A percentile compares a stretch with the other conserved stretches of the same genome.
Conservation (phyloP, 1,140 invertebrate species). For the Leptopilina boulardi region DNA sequence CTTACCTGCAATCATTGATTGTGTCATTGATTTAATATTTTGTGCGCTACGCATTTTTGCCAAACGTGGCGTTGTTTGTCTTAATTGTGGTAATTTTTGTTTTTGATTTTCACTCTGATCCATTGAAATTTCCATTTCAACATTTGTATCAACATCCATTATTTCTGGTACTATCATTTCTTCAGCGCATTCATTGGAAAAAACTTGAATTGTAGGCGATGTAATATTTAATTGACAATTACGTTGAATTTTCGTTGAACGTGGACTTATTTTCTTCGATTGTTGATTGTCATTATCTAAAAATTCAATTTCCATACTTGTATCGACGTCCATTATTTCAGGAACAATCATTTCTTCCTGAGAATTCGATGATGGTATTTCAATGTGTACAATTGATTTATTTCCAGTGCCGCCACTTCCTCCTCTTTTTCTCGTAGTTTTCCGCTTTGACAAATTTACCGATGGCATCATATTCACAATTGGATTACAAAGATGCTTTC, state of each 20-base stretch:
- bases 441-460: constrained; percentile 71
- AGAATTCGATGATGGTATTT: not conserved
- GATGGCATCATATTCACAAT: constrained; percentile 68
- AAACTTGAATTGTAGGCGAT: constrained; percentile 66
- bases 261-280: constrained; percentile 62
- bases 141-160: constrained; percentile 42
- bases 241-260: constrained; percentile 72
- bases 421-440: constrained; percentile 52
- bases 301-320: constrained; percentile 45
- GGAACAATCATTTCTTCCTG: constrained; percentile 52
- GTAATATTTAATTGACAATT: constrained; percentile 74
- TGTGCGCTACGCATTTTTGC: constrained; percentile 73
- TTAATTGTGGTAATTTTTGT: constrained; percentile 61
- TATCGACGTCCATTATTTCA: constrained; percentile 54
- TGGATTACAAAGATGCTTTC: constrained; percentile 62
- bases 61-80: constrained; percentile 70
- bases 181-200: constrained; percentile 44
- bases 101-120: constrained; percentile 49
- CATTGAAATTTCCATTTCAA: constrained; percentile 45
- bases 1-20: constrained; percentile 66
- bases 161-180: constrained; percentile 62
- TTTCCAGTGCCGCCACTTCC: too few species aligned
- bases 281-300: constrained; percentile 49
- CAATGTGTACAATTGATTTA: not conserved
- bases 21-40: constrained; percentile 72